phyloP scores from a whole-genome alignment of 2,113 vertebrate genomes.

The Papio anubis region DNA sequence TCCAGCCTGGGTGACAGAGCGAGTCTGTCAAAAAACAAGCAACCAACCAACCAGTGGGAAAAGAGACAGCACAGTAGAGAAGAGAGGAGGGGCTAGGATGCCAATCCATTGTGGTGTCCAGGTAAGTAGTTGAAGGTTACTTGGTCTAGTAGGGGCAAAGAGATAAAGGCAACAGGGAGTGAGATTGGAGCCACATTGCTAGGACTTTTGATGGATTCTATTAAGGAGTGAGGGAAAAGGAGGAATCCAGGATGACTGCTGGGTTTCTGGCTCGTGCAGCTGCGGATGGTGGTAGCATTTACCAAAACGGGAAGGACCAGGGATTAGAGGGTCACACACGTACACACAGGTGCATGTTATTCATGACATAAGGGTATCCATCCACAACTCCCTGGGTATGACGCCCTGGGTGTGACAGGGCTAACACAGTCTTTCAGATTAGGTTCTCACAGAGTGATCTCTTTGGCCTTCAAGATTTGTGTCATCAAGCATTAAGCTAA shows the following conservation, averaged over 20 bases:
- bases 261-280: not conserved
- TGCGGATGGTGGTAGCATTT: not conserved
- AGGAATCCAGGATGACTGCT: not conserved
- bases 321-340: not conserved
- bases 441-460: not conserved
- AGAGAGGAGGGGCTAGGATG: not conserved
- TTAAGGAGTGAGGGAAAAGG: not conserved
- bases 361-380: not conserved
- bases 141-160: not conserved
- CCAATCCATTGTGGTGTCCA: not conserved
- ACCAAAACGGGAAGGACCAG: not conserved
- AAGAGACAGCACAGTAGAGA: not conserved
- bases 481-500: constrained; percentile 38
- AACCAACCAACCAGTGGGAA: not conserved
- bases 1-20: too few relatives aligned
- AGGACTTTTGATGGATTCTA: not conserved
- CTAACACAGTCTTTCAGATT: not conserved
- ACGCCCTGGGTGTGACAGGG: not conserved
- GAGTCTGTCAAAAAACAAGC: too few relatives aligned
- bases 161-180: not conserved
- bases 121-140: not conserved
- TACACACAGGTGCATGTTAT: not conserved
- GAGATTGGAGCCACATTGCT: not conserved
- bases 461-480: constrained; percentile 26
- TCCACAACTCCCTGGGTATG: not conserved